Evolutionary conservation across 2,113 vertebrate species (phyloP).

Genomic region (Ibidorhyncha struthersii): DNA sequence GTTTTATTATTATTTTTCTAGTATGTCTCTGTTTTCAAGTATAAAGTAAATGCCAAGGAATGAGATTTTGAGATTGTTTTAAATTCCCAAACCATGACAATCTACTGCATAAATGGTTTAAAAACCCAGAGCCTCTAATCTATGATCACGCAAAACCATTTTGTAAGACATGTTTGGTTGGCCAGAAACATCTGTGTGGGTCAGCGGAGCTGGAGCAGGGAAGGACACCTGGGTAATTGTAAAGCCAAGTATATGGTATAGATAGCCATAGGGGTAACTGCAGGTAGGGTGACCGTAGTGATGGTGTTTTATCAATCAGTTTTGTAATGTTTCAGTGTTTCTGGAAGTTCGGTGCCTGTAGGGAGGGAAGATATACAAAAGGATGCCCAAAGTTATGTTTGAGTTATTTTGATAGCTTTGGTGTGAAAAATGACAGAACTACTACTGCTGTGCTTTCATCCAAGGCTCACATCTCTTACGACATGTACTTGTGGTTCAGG

Average conservation of each 20-base stretch:
- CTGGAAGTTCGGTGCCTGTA: not conserved
- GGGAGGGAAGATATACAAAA: not conserved
- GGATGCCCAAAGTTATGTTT: not conserved
- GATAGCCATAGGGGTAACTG: not conserved
- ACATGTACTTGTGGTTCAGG: not conserved
- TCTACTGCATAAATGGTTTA: not conserved
- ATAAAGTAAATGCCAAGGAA: not conserved
- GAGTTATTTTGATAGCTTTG: not conserved
- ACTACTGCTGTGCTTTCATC: not conserved
- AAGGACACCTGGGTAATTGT: not conserved
- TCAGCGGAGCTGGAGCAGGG: not conserved
- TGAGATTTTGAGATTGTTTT: not conserved
- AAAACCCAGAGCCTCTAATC: not conserved
- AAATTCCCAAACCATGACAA: not conserved
- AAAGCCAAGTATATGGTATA: not conserved
- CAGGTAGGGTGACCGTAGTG: not conserved
- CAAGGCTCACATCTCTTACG: not conserved
- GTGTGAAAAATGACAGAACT: not conserved
- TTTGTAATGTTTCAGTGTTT: not conserved
- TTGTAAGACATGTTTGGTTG: not conserved
- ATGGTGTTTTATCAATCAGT: not conserved
- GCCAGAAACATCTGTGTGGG: not conserved
- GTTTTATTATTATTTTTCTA: not conserved
- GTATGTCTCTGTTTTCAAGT: not conserved
- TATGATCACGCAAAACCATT: not conserved